Evolutionary conservation across 2,113 vertebrate species (phyloP).

Genomic region (Microcebus tavaratra): DNA sequence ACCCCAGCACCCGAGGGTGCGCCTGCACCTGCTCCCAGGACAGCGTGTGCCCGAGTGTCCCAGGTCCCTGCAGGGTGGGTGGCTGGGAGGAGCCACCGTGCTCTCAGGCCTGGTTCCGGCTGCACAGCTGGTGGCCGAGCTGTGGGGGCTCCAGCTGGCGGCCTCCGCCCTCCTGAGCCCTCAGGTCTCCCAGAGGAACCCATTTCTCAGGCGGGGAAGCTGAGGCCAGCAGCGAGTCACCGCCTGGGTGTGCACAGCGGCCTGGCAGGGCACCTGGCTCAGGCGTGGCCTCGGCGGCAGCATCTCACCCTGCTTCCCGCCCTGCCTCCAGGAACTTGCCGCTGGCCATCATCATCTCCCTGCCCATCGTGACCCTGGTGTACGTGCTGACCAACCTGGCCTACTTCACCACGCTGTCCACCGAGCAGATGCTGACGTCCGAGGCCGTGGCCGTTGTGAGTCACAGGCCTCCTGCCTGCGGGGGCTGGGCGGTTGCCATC

Average conservation of each 20-base stretch:
- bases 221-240: fast-evolving
- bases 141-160: neutral
- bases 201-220: neutral
- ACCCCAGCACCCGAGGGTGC: too few relatives aligned
- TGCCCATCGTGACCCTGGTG: slow-evolving; percentile 95
- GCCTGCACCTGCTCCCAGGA: neutral
- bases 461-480: neutral
- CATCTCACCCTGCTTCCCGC: too few relatives aligned
- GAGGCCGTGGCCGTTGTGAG: slow-evolving; percentile 98
- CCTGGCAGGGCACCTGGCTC: neutral
- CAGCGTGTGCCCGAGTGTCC: neutral
- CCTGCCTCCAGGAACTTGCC: slow-evolving; percentile 92
- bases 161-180: neutral
- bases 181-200: neutral
- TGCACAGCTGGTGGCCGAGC: neutral
- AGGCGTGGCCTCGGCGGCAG: too few relatives aligned
- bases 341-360: slow-evolving; percentile 97
- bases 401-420: slow-evolving; percentile 96
- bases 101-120: neutral
- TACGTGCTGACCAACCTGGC: slow-evolving; percentile 98
- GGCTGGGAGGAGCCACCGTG: neutral
- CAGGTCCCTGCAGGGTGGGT: neutral
- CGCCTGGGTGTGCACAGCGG: neutral
- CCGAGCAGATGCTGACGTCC: slow-evolving; percentile 90
- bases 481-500: too few relatives aligned